These are phyloP conservation scores for Drosophila incognita DNA, from an alignment of 2,888 invertebrate species.

Conservation along the genomic window DNA sequence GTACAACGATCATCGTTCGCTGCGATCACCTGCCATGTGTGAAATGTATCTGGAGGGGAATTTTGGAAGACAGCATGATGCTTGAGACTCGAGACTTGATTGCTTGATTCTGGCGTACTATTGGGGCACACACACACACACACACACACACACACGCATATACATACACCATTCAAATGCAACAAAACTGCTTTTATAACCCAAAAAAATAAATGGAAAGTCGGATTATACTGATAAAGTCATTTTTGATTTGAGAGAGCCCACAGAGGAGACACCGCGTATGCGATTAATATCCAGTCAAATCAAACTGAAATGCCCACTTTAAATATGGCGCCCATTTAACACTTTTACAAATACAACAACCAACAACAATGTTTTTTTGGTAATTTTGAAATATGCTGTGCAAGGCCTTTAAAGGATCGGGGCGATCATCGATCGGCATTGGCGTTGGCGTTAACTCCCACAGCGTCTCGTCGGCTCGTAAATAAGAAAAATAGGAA, in stretches of 20 bases:
- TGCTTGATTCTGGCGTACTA: constrained; percentile 8
- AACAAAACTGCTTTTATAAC: constrained; percentile 13
- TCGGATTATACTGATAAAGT: constrained; percentile 58
- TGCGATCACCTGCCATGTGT: constrained; percentile 55
- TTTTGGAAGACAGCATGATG: constrained; percentile 24
- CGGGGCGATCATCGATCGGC: constrained; percentile 33
- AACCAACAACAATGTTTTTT: constrained; percentile 25
- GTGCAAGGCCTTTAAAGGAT: constrained; percentile 72
- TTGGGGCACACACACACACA: background rate
- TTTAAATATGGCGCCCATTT: constrained; percentile 66
- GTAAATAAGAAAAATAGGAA: constrained; percentile 47
- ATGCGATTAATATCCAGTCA: constrained; percentile 45
- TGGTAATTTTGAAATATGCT: constrained; percentile 58
- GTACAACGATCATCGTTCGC: constrained; percentile 52
- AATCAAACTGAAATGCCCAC: constrained; percentile 41
- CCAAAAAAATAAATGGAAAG: constrained; percentile 49
- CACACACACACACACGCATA: background rate
- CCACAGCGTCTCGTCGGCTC: constrained; percentile 45
- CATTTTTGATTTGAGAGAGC: constrained; percentile 37
- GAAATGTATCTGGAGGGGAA: constrained; percentile 61
- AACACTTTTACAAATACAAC: constrained; percentile 60
- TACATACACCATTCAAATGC: constrained; percentile 21
- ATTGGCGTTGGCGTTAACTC: constrained; percentile 44
- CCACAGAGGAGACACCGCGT: constrained; percentile 37
- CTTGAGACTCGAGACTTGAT: constrained; percentile 25